phyloP scores from a whole-genome alignment of 1,140 invertebrate species.

The Apis cerana region DNA sequence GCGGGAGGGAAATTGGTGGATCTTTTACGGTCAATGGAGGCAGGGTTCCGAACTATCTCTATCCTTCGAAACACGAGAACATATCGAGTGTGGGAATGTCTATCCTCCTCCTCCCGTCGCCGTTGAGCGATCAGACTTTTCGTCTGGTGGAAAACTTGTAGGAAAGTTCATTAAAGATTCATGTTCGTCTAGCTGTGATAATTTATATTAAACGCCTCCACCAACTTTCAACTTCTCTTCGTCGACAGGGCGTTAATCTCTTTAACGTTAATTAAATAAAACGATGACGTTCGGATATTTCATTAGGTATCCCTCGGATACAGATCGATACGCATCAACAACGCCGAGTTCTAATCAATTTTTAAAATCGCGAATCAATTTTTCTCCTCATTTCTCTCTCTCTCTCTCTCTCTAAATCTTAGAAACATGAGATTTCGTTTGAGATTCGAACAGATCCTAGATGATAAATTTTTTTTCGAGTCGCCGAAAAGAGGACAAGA shows the following conservation, averaged over 20 bases:
- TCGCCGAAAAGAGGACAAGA: too few species aligned
- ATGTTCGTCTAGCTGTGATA: not conserved
- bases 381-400: too few species aligned
- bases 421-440: too few species aligned
- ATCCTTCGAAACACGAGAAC: conserved; percentile 34
- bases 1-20: conserved; percentile 42
- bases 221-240: not conserved
- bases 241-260: not conserved
- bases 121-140: conserved; percentile 37
- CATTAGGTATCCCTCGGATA: too few species aligned
- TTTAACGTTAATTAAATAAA: not conserved
- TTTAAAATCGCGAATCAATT: too few species aligned
- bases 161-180: conserved; percentile 14
- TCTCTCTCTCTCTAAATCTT: too few species aligned
- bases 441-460: too few species aligned
- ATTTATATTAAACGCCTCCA: not conserved
- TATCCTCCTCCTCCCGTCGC: not conserved
- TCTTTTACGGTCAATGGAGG: conserved; percentile 44
- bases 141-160: conserved; percentile 16
- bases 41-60: conserved; percentile 16
- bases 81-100: conserved; percentile 42
- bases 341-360: too few species aligned
- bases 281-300: not conserved
- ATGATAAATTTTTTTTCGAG: too few species aligned
- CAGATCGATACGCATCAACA: too few species aligned